Percentiles rank a stretch among this genome's conserved stretches.
Conservation (phyloP, 2,888 invertebrate genomes). For the Dynastes tityus region DNA sequence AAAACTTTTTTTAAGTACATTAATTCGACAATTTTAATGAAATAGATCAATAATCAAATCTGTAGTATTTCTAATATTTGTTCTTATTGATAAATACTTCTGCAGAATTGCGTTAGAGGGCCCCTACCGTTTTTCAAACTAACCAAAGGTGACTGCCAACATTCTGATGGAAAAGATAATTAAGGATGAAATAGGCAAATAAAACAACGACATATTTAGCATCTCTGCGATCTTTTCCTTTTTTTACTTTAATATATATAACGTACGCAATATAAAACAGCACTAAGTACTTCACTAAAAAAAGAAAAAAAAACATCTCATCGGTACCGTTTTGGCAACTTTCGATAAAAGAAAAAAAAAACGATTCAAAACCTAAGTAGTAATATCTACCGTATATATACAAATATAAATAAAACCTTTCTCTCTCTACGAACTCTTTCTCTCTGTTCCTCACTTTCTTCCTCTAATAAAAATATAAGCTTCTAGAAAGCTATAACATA, state of each 20-base stretch:
- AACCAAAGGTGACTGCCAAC: too few relatives aligned
- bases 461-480: conserved; percentile 17
- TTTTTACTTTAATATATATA: conserved; percentile 17
- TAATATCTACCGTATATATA: conserved; percentile 3
- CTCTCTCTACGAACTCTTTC: too few relatives aligned
- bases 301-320: neutral
- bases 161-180: too few relatives aligned
- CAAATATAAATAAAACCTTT: conserved; percentile 30
- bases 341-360: conserved; percentile 5
- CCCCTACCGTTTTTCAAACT: too few relatives aligned
- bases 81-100: too few relatives aligned
- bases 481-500: conserved; percentile 9
- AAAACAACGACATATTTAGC: neutral
- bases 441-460: neutral
- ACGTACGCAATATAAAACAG: conserved; percentile 35
- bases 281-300: conserved; percentile 37
- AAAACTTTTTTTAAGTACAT: too few relatives aligned
- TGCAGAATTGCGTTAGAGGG: too few relatives aligned
- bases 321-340: conserved; percentile 16
- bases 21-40: too few relatives aligned
- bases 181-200: neutral
- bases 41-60: too few relatives aligned
- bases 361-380: conserved; percentile 6
- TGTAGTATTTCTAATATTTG: too few relatives aligned
- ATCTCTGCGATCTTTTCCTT: conserved; percentile 2